Evolutionary conservation across 2,113 vertebrate genomes (phyloP).

Genomic region (Tiliqua scincoides): DNA sequence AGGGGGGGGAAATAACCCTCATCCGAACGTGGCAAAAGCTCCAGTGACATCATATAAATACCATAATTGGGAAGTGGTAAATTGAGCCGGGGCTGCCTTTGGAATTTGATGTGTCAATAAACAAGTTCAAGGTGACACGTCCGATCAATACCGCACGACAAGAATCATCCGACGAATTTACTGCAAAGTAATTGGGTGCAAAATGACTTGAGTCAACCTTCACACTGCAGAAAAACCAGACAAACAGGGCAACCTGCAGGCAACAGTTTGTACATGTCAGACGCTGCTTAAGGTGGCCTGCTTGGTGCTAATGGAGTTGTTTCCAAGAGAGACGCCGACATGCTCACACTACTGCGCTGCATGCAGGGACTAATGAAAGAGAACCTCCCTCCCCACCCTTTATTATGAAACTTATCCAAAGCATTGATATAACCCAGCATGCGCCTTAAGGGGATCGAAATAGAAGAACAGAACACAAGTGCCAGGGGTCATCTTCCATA

Average conservation of each 20-base stretch:
- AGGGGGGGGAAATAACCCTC: constrained; percentile 76
- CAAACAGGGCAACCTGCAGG: constrained; percentile 73
- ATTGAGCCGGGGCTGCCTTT: constrained; percentile 86
- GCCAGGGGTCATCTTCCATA: constrained; percentile 68
- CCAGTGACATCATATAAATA: constrained; percentile 98
- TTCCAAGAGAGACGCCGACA: constrained; percentile 44
- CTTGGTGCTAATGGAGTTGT: constrained; percentile 76
- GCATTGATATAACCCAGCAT: constrained; percentile 53
- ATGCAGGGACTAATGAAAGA: constrained; percentile 27
- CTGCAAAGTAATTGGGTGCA: constrained; percentile 96
- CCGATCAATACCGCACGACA: constrained; percentile 97
- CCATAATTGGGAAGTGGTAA: constrained; percentile 98
- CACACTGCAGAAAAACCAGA: constrained; percentile 83
- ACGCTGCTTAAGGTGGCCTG: constrained; percentile 72
- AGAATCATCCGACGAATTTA: constrained; percentile 99
- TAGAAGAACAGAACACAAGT: constrained; percentile 57
- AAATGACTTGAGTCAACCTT: constrained; percentile 93
- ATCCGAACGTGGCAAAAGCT: constrained; percentile 83
- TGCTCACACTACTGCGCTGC: not conserved
- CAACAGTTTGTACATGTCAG: constrained; percentile 83
- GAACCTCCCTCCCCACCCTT: not conserved
- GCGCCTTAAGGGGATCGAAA: constrained; percentile 44
- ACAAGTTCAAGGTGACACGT: constrained; percentile 99
- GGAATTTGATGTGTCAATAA: constrained; percentile 99
- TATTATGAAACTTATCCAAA: constrained; percentile 48